These are phyloP conservation scores for Lycophotia porphyrea DNA, from an alignment of 2,888 invertebrate species.

Conservation along the genomic window DNA sequence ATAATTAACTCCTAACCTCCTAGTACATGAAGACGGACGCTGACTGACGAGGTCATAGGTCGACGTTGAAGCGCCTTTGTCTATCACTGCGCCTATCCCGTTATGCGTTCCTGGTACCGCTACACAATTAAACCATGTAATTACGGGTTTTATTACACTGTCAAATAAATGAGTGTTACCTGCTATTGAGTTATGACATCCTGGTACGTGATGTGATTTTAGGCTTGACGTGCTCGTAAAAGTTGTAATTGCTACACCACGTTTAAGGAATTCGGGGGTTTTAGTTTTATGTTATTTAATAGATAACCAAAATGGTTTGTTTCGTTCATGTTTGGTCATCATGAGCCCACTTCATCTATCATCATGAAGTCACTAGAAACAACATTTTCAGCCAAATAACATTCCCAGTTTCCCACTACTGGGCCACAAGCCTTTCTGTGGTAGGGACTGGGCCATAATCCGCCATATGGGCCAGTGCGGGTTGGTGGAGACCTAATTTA, in stretches of 20 bases:
- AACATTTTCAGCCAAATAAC: background rate
- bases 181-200: slow-evolving; percentile 59
- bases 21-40: slow-evolving; percentile 67
- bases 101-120: slow-evolving; percentile 77
- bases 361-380: background rate
- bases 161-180: slow-evolving; percentile 56
- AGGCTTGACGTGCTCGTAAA: slow-evolving; percentile 43
- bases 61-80: slow-evolving; percentile 72
- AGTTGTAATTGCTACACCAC: slow-evolving; percentile 22
- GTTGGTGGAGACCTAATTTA: background rate
- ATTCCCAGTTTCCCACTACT: no score
- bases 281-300: slow-evolving; percentile 3
- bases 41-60: slow-evolving; percentile 78
- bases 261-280: slow-evolving; percentile 27
- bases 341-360: no score
- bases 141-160: slow-evolving; percentile 72
- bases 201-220: slow-evolving; percentile 52
- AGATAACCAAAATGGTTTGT: slow-evolving; percentile 9
- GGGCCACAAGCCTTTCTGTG: background rate
- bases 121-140: slow-evolving; percentile 76
- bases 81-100: slow-evolving; percentile 69
- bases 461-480: no score
- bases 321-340: background rate
- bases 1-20: slow-evolving; percentile 73
- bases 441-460: background rate